Base-by-base conservation (phyloP, 2,888 invertebrate species). In the Xestia ashworthii region DNA sequence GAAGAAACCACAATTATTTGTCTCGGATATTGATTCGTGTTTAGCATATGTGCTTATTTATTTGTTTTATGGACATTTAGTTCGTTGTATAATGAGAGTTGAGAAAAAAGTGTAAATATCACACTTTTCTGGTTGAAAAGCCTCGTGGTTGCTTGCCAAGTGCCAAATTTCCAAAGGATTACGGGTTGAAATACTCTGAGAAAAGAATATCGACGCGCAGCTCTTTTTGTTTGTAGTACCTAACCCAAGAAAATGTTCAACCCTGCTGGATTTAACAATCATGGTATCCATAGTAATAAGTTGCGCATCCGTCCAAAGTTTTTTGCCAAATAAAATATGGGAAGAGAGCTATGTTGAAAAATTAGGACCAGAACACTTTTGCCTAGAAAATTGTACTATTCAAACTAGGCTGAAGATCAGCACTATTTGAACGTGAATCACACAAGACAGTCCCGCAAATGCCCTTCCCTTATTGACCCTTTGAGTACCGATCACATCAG, bases 11-110 rank as follows among this genome's bases (percentile, higher is more conserved):
- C 71, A 67, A 76, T 60, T 60, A 74, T 53, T 73, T 70, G 53
- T 71, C 67, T 76, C 64, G 74, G 76, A 72, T 73, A 65, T 77
- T 76, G 68, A 71, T 83, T 78, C 58, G 80, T 83, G 68, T 83
- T 77, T 77, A 50, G 77, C 71, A 83, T 69, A 73, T 65, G 9
- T 53, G 1, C 0, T 53, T 64, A 46, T 76, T 60, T 41, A 8
- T 69, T 76, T 69, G 53, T 48, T 70, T 58, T 58, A 1, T 22
- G n/a, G 50, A 25, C 14, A 14, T 64, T 65, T 64, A 50, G 12
- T 77, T 55, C n/a, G 19, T 50, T 25, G 16, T 19, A 67, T 64
- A 32, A 32, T 32, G 67, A 79, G 55, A 62, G 67, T 55, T 55
- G 22, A 78, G 19, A 69, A 8, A 78, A 58, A 44, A 74, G 60